These are phyloP conservation scores for Hydra vulgaris DNA, from an alignment of 30 jellyfish, hydroid and myxozoan genomes.

Conservation along the genomic window DNA sequence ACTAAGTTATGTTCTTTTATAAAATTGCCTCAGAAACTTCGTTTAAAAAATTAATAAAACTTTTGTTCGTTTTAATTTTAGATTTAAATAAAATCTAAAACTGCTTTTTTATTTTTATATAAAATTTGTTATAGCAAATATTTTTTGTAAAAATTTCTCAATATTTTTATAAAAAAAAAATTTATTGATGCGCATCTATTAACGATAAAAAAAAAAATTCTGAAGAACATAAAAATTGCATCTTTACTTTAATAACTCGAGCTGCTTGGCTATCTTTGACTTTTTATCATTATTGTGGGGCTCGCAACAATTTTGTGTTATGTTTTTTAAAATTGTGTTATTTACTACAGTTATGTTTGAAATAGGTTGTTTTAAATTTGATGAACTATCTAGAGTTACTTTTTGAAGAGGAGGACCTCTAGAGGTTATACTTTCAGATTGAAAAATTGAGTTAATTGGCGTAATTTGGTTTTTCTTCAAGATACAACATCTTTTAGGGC, in stretches of 20 bases:
- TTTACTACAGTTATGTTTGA: not conserved
- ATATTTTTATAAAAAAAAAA: no score
- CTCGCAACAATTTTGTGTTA: not conserved
- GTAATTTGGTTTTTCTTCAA: not conserved
- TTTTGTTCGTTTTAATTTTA: no score
- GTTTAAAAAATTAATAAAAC: no score
- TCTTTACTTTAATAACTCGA: not conserved
- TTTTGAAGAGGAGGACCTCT: not conserved
- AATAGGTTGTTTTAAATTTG: not conserved
- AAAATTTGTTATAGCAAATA: no score
- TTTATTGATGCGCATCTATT: no score
- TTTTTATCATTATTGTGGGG: conserved; percentile 36
- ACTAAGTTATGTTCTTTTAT: no score
- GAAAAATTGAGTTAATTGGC: not conserved
- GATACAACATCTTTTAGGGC: conserved; percentile 55
- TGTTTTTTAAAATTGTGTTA: not conserved
- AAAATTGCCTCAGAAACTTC: no score
- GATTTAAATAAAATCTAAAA: no score
- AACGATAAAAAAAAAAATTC: no score
- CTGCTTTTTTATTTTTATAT: no score
- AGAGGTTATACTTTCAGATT: not conserved
- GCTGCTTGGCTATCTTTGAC: conserved; percentile 57
- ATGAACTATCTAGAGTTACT: not conserved
- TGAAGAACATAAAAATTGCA: not conserved
- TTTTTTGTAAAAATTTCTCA: no score